Evolutionary conservation across 2,113 vertebrate species (phyloP), one percentile per base, ranked within the genome.

Genomic region (Eolophus roseicapilla): DNA sequence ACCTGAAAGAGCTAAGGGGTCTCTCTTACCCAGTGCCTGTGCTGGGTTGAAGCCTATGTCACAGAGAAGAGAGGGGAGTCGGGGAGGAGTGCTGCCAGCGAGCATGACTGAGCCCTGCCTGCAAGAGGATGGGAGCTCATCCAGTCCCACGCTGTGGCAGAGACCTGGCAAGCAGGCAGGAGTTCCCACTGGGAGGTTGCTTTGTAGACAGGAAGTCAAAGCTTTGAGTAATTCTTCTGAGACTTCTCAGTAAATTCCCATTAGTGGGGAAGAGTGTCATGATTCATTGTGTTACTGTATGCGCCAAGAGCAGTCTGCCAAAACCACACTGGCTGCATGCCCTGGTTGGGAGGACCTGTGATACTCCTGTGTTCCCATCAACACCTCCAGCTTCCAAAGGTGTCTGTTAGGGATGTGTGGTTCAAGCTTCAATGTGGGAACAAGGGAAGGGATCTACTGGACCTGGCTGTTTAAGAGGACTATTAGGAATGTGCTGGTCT

Each of bases 341-440:
- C 24, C 27, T 37, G 6, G 2, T 25, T 0, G 0, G 25, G 24
- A 44, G 25, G 5, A 8, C 7, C 53, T 63, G 53, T 29, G 12
- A 31, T 24, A 39, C 10, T 35, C 65, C 3, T 3, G 0, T 13
- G 23, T 60, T 37, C 65, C 76, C 57, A 11, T 15, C 3, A 1
- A 17, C 24, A 41, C 11, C 39, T 71, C 37, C 41, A 28, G 33
- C 67, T 79, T 59, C 67, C 65, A 17, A 27, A 59, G 31, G 46
- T 1, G 1, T 44, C 21, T 65, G 43, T 75, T 46, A 49, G 13
- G 39, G 25, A 28, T 37, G 28, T 27, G 24, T 33, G 9, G 29
- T 25, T 39, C 37, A 23, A 44, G 19, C 0, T 47, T 47, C 46
- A 49, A 1, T 27, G 44, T 31, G 28, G 60, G 21, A 93, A 47